Evolutionary conservation across 2,797 vertebrate species (phyloP).

Genomic region (Hafferia zeledoni): DNA sequence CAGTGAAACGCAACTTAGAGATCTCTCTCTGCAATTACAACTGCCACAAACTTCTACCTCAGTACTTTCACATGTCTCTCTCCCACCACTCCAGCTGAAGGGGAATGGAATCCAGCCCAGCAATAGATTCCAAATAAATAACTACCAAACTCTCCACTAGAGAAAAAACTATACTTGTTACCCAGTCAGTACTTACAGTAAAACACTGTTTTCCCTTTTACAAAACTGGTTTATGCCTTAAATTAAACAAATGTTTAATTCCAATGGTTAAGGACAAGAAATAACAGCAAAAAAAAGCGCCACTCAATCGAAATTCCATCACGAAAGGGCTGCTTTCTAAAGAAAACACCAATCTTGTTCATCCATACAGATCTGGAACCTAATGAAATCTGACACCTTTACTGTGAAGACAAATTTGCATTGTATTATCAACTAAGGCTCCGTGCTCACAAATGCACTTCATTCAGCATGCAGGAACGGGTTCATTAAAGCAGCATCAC

Average conservation of each 20-base stretch:
- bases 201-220: not conserved
- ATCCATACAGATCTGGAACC: conserved; percentile 59
- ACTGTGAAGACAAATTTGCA: conserved; percentile 56
- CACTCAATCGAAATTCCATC: conserved; percentile 57
- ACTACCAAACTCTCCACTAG: not conserved
- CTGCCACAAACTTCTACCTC: conserved; percentile 15
- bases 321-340: conserved; percentile 64
- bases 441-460: conserved; percentile 11
- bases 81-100: not conserved
- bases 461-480: not conserved
- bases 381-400: conserved; percentile 71
- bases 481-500: not conserved
- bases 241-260: conserved; percentile 35
- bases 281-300: not conserved
- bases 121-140: conserved; percentile 8
- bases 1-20: conserved; percentile 11
- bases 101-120: not conserved
- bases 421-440: conserved; percentile 29
- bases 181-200: not conserved
- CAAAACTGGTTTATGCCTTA: not conserved
- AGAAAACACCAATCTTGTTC: conserved; percentile 53
- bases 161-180: not conserved
- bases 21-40: not conserved
- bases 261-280: not conserved
- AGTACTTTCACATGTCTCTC: not conserved